These are phyloP conservation scores for Gastrophryne carolinensis DNA, from an alignment of 2,797 vertebrate species.

Conservation along the genomic window DNA sequence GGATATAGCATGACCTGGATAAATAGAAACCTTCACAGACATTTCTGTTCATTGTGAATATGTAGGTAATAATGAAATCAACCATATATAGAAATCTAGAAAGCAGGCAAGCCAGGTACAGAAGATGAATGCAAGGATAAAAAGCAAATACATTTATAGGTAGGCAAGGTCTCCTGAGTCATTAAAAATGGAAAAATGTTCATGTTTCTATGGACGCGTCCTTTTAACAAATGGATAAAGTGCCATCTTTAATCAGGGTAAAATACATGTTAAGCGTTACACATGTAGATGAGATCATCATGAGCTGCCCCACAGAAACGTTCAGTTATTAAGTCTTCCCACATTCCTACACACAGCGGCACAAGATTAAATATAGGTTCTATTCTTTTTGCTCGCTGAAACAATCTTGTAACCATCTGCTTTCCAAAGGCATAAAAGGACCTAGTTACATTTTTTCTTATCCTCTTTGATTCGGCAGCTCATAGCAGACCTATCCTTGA, in stretches of 20 bases:
- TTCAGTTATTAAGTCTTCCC: conserved; percentile 47
- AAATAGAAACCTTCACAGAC: no score
- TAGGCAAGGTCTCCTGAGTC: neutral
- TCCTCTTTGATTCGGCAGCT: conserved; percentile 72
- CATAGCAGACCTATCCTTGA: conserved; percentile 67
- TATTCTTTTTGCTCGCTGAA: conserved; percentile 69
- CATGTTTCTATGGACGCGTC: neutral
- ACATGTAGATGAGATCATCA: conserved; percentile 8
- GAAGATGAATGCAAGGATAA: no score
- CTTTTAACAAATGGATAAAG: neutral
- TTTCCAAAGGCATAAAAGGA: conserved; percentile 74
- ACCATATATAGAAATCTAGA: no score
- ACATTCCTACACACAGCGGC: conserved; percentile 54
- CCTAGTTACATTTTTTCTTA: conserved; percentile 62
- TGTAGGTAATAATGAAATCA: no score
- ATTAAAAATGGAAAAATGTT: neutral
- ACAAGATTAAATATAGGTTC: conserved; percentile 72
- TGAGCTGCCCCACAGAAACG: neutral
- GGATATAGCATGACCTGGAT: no score
- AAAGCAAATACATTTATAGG: neutral
- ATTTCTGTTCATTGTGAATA: no score
- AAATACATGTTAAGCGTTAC: neutral
- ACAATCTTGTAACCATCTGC: conserved; percentile 71
- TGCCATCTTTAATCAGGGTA: neutral
- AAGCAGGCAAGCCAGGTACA: no score